These are phyloP conservation scores for Sminthurinus signatus DNA, from an alignment of 1,140 invertebrate species.

Conservation along the genomic window DNA sequence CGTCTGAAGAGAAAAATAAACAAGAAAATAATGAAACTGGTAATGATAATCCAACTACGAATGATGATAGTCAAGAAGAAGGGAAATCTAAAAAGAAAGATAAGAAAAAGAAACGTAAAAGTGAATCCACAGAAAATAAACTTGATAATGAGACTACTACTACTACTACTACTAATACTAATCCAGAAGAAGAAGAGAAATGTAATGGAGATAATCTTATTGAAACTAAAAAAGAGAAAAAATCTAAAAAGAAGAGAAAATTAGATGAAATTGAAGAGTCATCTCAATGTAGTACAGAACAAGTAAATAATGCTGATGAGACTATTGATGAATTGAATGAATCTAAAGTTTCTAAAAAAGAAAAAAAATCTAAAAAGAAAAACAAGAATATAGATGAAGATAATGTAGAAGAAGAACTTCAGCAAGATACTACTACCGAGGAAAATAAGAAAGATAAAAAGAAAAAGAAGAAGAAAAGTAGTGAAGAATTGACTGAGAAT, in stretches of 20 bases:
- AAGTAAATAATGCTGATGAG: too few species aligned
- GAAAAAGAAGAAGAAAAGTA: conserved; percentile 35
- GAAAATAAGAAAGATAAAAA: conserved; percentile 1
- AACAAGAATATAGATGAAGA: conserved; percentile 11
- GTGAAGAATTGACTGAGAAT: conserved; percentile 22
- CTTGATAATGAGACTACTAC: conserved; percentile 9
- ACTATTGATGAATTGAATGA: too few species aligned
- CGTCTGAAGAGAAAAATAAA: not conserved
- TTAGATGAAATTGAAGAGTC: too few species aligned
- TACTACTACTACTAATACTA: conserved; percentile 8
- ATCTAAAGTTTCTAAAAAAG: too few species aligned
- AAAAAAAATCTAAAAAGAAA: conserved; percentile 31
- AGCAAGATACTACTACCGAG: not conserved
- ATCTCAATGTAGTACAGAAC: too few species aligned
- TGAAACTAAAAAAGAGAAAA: not conserved
- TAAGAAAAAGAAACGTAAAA: conserved; percentile 34
- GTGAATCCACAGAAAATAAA: conserved; percentile 28
- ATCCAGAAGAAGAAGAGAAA: conserved; percentile 15
- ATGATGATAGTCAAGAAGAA: not conserved
- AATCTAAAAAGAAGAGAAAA: not conserved
- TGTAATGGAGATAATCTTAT: not conserved
- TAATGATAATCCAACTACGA: not conserved
- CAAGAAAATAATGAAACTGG: too few species aligned
- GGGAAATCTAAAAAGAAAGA: conserved; percentile 26
- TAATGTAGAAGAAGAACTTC: not conserved